phyloP scores from a whole-genome alignment of 2,888 invertebrate genomes.

The Endomychus coccineus region DNA sequence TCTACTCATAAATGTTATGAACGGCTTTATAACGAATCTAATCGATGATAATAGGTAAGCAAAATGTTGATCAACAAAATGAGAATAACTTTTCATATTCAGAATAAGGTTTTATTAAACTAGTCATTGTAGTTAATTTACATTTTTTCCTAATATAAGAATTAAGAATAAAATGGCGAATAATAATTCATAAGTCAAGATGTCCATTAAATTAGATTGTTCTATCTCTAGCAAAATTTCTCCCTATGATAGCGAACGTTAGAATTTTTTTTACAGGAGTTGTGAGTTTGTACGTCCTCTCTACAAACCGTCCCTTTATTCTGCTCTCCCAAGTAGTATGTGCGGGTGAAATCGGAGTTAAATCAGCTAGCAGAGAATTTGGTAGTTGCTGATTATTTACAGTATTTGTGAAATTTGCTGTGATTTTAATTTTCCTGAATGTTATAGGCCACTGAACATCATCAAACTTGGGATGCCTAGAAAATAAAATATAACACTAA shows the following conservation, averaged over 20 bases:
- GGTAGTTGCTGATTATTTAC: slow-evolving; percentile 45
- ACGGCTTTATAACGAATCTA: no score
- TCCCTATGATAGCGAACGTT: slow-evolving; percentile 49
- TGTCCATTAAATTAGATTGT: no score
- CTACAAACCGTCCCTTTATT: slow-evolving; percentile 15
- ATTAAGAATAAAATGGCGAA: no score
- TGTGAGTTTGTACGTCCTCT: slow-evolving; percentile 34
- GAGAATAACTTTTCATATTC: no score
- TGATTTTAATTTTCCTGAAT: slow-evolving; percentile 46
- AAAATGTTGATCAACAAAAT: no score
- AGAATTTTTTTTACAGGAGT: slow-evolving; percentile 44
- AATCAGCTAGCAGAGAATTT: slow-evolving; percentile 45
- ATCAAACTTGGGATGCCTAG: slow-evolving; percentile 45
- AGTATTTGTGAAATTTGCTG: slow-evolving; percentile 42
- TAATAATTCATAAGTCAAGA: no score
- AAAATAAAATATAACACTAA: slow-evolving; percentile 4
- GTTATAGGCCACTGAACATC: slow-evolving; percentile 39
- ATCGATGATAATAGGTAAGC: no score
- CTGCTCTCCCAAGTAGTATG: slow-evolving; percentile 28
- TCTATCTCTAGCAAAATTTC: slow-evolving; percentile 47
- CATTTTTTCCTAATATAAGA: no score
- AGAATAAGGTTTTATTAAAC: no score
- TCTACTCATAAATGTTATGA: no score
- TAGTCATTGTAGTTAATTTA: no score
- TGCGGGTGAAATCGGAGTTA: slow-evolving; percentile 45